phyloP scores from a whole-genome alignment of 2,888 invertebrate genomes.

The Julus scanicus region DNA sequence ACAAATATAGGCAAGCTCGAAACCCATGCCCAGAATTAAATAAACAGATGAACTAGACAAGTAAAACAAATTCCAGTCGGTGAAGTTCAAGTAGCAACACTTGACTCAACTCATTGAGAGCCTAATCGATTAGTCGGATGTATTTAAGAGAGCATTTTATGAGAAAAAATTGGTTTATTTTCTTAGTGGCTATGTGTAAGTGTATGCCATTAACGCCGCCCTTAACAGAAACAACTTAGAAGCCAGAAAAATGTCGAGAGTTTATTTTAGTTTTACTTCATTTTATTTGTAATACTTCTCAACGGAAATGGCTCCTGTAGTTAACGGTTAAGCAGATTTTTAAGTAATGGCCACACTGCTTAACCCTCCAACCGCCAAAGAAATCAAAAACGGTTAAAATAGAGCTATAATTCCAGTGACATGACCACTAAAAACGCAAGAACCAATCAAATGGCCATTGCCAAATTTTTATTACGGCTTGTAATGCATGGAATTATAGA shows the following conservation, averaged over 20 bases:
- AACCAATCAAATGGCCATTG: neutral
- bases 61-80: neutral
- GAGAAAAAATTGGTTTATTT: neutral
- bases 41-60: neutral
- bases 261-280: neutral
- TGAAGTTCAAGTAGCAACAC: neutral
- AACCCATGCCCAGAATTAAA: neutral
- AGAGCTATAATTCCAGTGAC: neutral
- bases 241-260: neutral
- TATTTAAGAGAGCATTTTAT: neutral
- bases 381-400: neutral
- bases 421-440: neutral
- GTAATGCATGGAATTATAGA: neutral
- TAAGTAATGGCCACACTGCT: neutral
- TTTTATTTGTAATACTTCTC: neutral
- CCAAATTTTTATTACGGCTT: neutral
- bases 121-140: slow-evolving; percentile 20
- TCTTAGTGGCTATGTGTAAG: neutral
- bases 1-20: neutral
- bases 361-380: neutral
- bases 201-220: neutral
- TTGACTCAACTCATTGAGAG: neutral
- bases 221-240: neutral
- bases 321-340: neutral
- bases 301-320: neutral